Evolutionary conservation across 2,113 vertebrate species (phyloP).

Genomic region (Tinamus guttatus): DNA sequence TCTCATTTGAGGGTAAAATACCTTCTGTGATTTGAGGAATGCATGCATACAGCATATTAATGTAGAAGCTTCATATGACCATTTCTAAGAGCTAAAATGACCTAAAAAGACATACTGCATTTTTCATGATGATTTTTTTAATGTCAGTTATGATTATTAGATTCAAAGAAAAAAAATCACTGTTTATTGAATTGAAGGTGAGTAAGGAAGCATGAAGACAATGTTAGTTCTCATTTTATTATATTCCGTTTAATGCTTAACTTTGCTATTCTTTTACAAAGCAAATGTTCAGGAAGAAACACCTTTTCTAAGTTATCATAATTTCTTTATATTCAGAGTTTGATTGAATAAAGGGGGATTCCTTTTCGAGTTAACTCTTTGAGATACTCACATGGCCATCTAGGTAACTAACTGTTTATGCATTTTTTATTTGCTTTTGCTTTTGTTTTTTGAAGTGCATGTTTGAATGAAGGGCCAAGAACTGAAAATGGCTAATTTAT

Average conservation of each 20-base stretch:
- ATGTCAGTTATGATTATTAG: not conserved
- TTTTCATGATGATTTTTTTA: not conserved
- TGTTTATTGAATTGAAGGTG: not conserved
- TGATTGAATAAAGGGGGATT: not conserved
- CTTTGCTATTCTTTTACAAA: rapidly evolving
- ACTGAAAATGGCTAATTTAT: not conserved
- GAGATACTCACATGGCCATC: not conserved
- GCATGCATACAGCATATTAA: not conserved
- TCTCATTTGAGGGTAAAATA: not conserved
- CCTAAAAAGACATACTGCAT: not conserved
- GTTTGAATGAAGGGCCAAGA: not conserved
- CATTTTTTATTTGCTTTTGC: not conserved
- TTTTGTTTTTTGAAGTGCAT: not conserved
- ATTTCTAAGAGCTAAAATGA: not conserved
- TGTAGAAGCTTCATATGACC: not conserved
- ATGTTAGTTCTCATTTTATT: not conserved
- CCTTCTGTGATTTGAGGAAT: not conserved
- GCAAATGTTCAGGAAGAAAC: not conserved
- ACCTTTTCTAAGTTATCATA: not conserved
- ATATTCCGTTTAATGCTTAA: not conserved
- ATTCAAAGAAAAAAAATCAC: not conserved
- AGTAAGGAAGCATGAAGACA: not conserved
- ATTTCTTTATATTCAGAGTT: not conserved
- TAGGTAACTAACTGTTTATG: not conserved
- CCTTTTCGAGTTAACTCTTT: not conserved